These are phyloP conservation scores for human (Homo sapiens) DNA, from an alignment of 2,113 vertebrate genomes.

Conservation along the genomic window GRCh38 chr13:80851001-80851500, in stretches of 20 bases:
- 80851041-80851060: background rate
- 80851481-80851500: background rate
- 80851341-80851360: background rate
- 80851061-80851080: background rate
- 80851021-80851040: background rate
- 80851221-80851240: background rate
- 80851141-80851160: no score
- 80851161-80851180: background rate
- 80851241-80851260: background rate
- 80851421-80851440: background rate
- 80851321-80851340: background rate
- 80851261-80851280: background rate
- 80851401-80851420: background rate
- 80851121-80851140: no score
- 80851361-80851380: background rate
- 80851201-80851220: background rate
- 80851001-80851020: background rate
- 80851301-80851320: background rate
- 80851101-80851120: no score
- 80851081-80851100: background rate
- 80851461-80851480: background rate
- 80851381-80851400: background rate
- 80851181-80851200: background rate
- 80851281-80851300: background rate
- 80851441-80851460: background rate